phyloP scores from a whole-genome alignment of 1,140 invertebrate species.

The Apis cerana region DNA sequence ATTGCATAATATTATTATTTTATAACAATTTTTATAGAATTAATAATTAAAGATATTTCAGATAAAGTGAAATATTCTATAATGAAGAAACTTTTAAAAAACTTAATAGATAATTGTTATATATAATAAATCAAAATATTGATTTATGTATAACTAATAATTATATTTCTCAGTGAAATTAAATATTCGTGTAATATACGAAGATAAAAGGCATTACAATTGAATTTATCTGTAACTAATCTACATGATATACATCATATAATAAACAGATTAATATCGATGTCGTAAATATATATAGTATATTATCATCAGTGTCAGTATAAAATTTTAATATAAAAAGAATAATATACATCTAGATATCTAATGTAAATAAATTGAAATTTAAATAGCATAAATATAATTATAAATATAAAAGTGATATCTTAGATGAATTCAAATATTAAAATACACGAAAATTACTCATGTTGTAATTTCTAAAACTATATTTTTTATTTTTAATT shows the following conservation, averaged over 20 bases:
- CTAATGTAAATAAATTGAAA: background rate
- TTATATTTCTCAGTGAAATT: no score
- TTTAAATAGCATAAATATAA: background rate
- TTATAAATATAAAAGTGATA: background rate
- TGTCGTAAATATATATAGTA: background rate
- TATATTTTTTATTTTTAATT: no score
- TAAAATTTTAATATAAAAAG: background rate
- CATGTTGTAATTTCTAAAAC: no score
- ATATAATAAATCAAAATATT: no score
- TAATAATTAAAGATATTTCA: no score
- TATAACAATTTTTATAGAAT: no score
- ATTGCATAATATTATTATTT: no score
- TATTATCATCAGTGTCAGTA: slow-evolving; percentile 5
- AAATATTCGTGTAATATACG: background rate
- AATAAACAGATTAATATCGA: background rate
- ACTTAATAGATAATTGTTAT: no score
- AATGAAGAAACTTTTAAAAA: no score
- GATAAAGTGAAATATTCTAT: no score
- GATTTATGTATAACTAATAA: no score
- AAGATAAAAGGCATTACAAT: background rate
- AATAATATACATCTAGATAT: background rate
- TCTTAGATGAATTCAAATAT: background rate
- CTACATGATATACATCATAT: background rate
- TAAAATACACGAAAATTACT: background rate
- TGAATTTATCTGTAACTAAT: background rate